Evolutionary conservation across 92 coral and sea anemone species (phyloP).

Genomic region (Porites rus): DNA sequence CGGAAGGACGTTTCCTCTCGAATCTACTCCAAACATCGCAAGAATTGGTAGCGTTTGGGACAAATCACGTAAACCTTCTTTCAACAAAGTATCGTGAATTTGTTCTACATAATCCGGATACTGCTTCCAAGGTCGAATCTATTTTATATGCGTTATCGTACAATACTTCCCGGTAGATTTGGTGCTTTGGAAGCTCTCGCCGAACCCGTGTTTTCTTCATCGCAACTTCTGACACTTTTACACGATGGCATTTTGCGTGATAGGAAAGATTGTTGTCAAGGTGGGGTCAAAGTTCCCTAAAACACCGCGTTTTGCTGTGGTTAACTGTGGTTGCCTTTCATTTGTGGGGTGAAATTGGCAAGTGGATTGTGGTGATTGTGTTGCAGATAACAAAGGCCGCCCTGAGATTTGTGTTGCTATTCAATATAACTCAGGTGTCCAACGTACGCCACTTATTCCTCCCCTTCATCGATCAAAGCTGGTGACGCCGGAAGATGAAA

Average conservation of each 20-base stretch:
- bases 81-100: slow-evolving; percentile 67
- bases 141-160: slow-evolving; percentile 84
- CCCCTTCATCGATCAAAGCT: slow-evolving; percentile 79
- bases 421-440: slow-evolving; percentile 88
- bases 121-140: slow-evolving; percentile 85
- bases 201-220: slow-evolving; percentile 85
- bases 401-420: slow-evolving; percentile 78
- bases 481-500: slow-evolving; percentile 20
- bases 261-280: slow-evolving; percentile 56
- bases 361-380: slow-evolving; percentile 89
- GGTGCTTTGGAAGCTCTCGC: slow-evolving; percentile 93
- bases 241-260: slow-evolving; percentile 91
- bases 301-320: slow-evolving; percentile 76
- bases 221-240: slow-evolving; percentile 84
- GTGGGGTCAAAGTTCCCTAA: slow-evolving; percentile 19
- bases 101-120: slow-evolving; percentile 80
- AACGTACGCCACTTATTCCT: slow-evolving; percentile 88
- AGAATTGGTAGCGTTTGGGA: slow-evolving; percentile 13
- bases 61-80: slow-evolving; percentile 22
- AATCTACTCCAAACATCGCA: slow-evolving; percentile 36
- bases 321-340: slow-evolving; percentile 86
- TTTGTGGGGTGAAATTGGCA: slow-evolving; percentile 94
- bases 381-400: slow-evolving; percentile 91
- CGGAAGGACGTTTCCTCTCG: slow-evolving; percentile 13
- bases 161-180: slow-evolving; percentile 89